Evolutionary conservation across 2,113 vertebrate species (phyloP), one percentile per base, ranked within the genome.

Genomic region (Dascyllus trimaculatus): DNA sequence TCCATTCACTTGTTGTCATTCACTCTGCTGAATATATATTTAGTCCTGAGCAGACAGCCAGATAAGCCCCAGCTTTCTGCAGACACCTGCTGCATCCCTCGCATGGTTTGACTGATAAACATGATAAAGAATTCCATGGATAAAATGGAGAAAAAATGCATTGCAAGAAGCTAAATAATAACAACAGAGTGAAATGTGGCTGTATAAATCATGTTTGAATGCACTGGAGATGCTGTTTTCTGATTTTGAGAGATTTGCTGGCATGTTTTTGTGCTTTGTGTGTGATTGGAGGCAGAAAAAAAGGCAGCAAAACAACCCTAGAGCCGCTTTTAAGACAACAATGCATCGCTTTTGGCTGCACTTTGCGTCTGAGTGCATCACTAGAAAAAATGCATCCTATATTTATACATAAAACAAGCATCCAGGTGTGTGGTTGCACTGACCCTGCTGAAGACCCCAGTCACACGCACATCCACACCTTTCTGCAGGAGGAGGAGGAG

Each of bases 391-490:
- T n/a, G n/a, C n/a, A n/a, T n/a, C n/a, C n/a, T n/a, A n/a, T n/a
- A n/a, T n/a, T n/a, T n/a, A n/a, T n/a, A n/a, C n/a, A n/a, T n/a
- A n/a, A n/a, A 40, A 6, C 29, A 29, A 29, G 6, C 6, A 29
- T 29, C 4, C 40, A 43, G 40, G 2, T 43, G 11, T 43, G 11
- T 45, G 51, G 11, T 17, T n/a, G 49, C 7, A 11, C 49, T 73
- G 43, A 63, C 21, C 17, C 10, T 51, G 38, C 21, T 60, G 62
- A 43, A 60, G 46, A 71, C 64, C 57, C 29, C 48, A 56, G 15
- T 53, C 75, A 84, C 62, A 68, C 21, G 18, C 24, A 59, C 62
- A 66, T 63, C 54, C 32, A 51, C 60, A 61, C 66, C 52, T 70
- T 51, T 49, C 26, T 64, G 70, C 46, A 43, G 40, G 45, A 59